These are phyloP conservation scores for Drosophila auraria DNA, from an alignment of 1,140 invertebrate species.

Conservation along the genomic window DNA sequence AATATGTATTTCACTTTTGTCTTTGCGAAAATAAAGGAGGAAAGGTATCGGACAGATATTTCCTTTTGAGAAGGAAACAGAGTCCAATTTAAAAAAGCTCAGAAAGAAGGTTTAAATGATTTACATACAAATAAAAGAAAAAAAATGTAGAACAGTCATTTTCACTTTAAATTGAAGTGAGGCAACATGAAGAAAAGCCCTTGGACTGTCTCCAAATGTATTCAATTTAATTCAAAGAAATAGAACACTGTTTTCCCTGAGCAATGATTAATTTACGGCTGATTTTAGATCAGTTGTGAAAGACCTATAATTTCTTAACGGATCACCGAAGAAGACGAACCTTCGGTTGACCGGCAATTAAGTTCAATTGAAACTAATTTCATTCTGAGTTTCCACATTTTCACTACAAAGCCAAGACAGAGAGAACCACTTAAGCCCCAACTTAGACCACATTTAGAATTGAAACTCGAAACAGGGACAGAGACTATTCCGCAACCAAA, in stretches of 20 bases:
- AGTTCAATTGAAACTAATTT: conserved; percentile 75
- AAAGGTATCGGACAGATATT: conserved; percentile 24
- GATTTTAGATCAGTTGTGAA: neutral
- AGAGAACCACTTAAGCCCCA: conserved; percentile 41
- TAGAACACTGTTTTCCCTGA: neutral
- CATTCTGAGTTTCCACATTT: conserved; percentile 43
- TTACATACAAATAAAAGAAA: too few relatives aligned
- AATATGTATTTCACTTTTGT: conserved; percentile 34
- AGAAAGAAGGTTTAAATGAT: neutral
- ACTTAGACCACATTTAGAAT: conserved; percentile 22
- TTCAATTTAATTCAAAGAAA: neutral
- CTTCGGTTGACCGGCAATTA: conserved; percentile 57
- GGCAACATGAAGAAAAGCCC: too few relatives aligned
- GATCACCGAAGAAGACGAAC: conserved; percentile 4
- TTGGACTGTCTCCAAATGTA: neutral
- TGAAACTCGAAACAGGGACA: conserved; percentile 4
- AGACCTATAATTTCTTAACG: conserved; percentile 25
- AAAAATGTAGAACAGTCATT: too few relatives aligned
- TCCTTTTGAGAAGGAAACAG: neutral
- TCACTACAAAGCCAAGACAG: conserved; percentile 9
- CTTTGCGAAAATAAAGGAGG: neutral
- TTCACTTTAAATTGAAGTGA: too few relatives aligned
- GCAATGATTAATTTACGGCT: conserved; percentile 3
- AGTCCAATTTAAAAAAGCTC: neutral
- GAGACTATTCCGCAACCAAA: conserved; percentile 25